A percentile compares a stretch with the other conserved stretches of the same genome.
Evolutionary conservation across 2,113 vertebrate genomes (phyloP).

Genomic region (Zeus faber): DNA sequence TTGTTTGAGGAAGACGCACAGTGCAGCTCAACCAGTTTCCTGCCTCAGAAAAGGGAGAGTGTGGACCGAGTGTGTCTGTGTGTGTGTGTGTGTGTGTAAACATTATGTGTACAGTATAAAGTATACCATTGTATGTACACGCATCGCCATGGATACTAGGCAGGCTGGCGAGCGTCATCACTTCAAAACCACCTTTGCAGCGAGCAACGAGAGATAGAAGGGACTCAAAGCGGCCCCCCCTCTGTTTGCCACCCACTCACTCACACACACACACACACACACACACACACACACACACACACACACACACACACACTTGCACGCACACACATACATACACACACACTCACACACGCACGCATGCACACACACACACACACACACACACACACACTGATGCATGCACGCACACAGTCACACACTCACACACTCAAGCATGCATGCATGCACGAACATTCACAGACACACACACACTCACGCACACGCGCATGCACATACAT

Average conservation of each 20-base stretch:
- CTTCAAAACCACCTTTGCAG: conserved; percentile 68
- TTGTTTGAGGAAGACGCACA: no score
- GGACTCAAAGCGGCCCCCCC: conserved; percentile 42
- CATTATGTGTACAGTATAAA: neutral
- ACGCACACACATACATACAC: neutral
- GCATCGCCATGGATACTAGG: conserved; percentile 55
- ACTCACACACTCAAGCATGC: neutral
- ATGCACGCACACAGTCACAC: no score
- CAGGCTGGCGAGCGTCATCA: conserved; percentile 55
- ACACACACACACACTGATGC: no score
- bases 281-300: conserved; percentile 1
- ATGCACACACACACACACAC: no score
- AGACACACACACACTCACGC: neutral
- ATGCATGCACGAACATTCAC: neutral
- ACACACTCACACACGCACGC: no score
- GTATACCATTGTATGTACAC: conserved; percentile 46
- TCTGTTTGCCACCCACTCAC: conserved; percentile 32
- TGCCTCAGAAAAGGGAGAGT: conserved; percentile 5
- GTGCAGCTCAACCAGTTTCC: no score
- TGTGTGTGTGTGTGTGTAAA: conserved; percentile 15
- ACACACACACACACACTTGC: neutral
- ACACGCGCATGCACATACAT: neutral
- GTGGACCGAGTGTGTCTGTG: conserved; percentile 9
- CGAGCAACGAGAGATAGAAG: conserved; percentile 47
- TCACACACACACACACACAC: conserved; percentile 17